Evolutionary conservation across 2,888 invertebrate species (phyloP).

Genomic region (Folsomia candida): DNA sequence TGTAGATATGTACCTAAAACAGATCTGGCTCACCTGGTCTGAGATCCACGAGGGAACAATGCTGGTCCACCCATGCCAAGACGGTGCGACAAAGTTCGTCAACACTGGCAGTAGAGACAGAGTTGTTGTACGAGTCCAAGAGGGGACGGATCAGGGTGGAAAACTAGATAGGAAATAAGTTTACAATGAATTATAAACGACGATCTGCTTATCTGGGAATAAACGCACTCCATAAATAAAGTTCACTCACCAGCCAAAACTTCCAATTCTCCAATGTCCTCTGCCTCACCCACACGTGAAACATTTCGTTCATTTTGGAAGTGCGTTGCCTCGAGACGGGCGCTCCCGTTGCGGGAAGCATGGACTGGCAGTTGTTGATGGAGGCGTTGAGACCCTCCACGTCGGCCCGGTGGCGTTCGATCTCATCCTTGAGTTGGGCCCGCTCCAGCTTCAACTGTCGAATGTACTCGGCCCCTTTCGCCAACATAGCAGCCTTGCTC

Average conservation of each 20-base stretch:
- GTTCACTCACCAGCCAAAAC: constrained; percentile 94
- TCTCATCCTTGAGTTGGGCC: constrained; percentile 82
- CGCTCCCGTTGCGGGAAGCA: constrained; percentile 92
- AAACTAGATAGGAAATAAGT: constrained; percentile 66
- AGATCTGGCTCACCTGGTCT: constrained; percentile 78
- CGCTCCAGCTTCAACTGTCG: constrained; percentile 82
- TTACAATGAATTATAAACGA: constrained; percentile 4
- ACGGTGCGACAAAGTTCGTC: constrained; percentile 90
- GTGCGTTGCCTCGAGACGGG: constrained; percentile 86
- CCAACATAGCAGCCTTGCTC: constrained; percentile 94
- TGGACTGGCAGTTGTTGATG: constrained; percentile 89
- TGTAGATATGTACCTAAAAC: too few relatives aligned
- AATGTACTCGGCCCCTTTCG: constrained; percentile 94
- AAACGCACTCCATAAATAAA: constrained; percentile 51
- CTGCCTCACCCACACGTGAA: constrained; percentile 82
- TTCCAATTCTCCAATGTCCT: constrained; percentile 92
- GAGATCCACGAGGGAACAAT: constrained; percentile 89
- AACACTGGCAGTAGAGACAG: constrained; percentile 85
- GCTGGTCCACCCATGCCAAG: constrained; percentile 91
- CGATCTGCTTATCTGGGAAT: not conserved
- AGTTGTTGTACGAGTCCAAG: constrained; percentile 84
- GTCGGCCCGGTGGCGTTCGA: constrained; percentile 80
- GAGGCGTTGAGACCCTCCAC: constrained; percentile 87
- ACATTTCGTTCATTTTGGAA: constrained; percentile 88
- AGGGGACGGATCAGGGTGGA: constrained; percentile 86